A percentile compares a stretch with the other conserved stretches of the same genome.
These are phyloP conservation scores for Heterohyrax brucei DNA, from an alignment of 2,797 vertebrate species.

Conservation along the genomic window DNA sequence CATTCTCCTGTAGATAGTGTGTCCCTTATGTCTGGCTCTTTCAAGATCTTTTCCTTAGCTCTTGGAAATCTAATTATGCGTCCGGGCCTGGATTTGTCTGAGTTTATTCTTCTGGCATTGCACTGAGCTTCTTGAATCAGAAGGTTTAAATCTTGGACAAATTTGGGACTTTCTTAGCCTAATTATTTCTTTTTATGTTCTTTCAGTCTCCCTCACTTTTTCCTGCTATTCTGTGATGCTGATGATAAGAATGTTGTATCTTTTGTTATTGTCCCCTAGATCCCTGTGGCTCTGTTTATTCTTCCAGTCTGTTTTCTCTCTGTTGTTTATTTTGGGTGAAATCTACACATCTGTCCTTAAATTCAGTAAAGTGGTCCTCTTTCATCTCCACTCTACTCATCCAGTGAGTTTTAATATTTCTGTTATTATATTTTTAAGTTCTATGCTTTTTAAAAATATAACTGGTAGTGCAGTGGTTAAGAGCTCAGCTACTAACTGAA, in stretches of 20 bases:
- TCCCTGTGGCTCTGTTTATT: neutral
- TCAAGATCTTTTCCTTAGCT: too few species aligned
- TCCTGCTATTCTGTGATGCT: neutral
- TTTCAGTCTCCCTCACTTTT: neutral
- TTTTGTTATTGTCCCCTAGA: neutral
- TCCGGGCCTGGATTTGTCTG: too few species aligned
- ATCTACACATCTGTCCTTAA: neutral
- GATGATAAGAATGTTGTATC: neutral
- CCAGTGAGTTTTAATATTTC: neutral
- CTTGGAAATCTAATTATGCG: too few species aligned
- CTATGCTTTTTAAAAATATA: too few species aligned
- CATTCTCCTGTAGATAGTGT: neutral
- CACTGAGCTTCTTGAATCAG: slow-evolving; percentile 1
- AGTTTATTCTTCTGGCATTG: neutral
- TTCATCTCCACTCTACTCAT: neutral
- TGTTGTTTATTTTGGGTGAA: slow-evolving; percentile 15
- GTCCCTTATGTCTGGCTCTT: too few species aligned
- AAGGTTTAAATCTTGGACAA: neutral
- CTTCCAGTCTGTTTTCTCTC: neutral
- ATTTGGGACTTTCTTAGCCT: neutral
- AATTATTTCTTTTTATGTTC: slow-evolving; percentile 3
- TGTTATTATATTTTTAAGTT: neutral
- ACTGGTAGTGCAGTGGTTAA: neutral
- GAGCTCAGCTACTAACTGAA: too few species aligned
- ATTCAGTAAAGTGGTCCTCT: neutral